Conservation (phyloP, 2,888 invertebrate species). For the Melanargia galathea region DNA sequence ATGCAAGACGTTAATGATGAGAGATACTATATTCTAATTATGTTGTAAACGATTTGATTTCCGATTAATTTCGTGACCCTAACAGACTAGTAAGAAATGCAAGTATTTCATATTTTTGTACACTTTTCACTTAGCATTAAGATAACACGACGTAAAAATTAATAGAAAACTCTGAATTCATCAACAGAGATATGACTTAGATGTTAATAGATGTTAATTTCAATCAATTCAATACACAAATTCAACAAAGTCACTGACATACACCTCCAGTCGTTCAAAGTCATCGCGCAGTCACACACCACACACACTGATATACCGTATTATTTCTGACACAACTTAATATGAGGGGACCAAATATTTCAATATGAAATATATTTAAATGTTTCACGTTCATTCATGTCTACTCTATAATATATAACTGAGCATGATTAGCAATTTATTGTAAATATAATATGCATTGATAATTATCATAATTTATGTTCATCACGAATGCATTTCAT, state of each 20-base stretch:
- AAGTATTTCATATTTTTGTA: constrained; percentile 76
- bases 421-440: not conserved
- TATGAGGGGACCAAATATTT: constrained; percentile 1
- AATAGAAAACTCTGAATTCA: constrained; percentile 64
- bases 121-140: constrained; percentile 78
- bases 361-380: constrained; percentile 7
- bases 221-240: constrained; percentile 27
- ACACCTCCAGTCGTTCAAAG: constrained; percentile 20
- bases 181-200: constrained; percentile 78
- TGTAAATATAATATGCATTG: constrained; percentile 8
- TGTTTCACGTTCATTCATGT: not conserved
- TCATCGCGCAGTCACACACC: constrained; percentile 5
- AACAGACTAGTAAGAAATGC: constrained; percentile 80
- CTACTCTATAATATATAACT: not conserved
- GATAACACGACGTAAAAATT: constrained; percentile 78
- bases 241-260: constrained; percentile 36
- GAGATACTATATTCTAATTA: constrained; percentile 35
- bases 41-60: constrained; percentile 51
- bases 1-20: constrained; percentile 45
- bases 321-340: constrained; percentile 10
- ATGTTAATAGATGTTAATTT: constrained; percentile 58
- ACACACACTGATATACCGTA: not conserved
- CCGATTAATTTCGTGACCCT: constrained; percentile 70
- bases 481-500: not conserved
- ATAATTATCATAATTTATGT: constrained; percentile 16